phyloP scores from a whole-genome alignment of 2,888 invertebrate species.

The Nematopogon swammerdamellus region DNA sequence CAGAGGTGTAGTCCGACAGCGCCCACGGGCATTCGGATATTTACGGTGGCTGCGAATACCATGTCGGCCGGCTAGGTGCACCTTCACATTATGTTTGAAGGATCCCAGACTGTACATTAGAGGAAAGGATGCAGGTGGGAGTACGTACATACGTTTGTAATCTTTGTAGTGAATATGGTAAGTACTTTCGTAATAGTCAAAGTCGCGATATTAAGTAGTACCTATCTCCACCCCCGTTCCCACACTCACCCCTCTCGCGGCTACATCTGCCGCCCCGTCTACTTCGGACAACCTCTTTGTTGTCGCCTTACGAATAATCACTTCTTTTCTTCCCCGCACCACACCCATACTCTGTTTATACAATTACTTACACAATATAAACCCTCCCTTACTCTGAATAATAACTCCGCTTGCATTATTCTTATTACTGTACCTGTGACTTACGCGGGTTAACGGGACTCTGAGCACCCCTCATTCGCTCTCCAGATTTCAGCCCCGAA shows the following conservation, averaged over 20 bases:
- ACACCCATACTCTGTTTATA: not conserved
- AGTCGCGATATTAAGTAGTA: no score
- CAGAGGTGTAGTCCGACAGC: no score
- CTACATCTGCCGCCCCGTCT: constrained; percentile 21
- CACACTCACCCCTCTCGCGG: constrained; percentile 17
- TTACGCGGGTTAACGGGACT: not conserved
- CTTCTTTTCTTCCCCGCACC: not conserved
- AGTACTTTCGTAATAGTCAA: no score
- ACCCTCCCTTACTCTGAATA: not conserved
- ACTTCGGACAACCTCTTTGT: not conserved
- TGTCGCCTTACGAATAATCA: not conserved
- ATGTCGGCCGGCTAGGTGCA: no score
- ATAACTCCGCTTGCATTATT: not conserved
- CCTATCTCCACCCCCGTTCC: constrained; percentile 24
- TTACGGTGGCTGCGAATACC: no score
- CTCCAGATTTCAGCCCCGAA: not conserved
- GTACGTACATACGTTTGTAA: no score
- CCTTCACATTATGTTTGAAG: no score
- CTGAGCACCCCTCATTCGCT: not conserved
- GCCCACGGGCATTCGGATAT: no score
- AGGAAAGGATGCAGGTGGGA: no score
- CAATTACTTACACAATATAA: not conserved
- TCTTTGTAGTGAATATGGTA: no score
- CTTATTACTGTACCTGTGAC: not conserved
- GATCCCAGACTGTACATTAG: no score